phyloP scores from a whole-genome alignment of 2,113 vertebrate genomes.

The Pelecanoides urinatrix region DNA sequence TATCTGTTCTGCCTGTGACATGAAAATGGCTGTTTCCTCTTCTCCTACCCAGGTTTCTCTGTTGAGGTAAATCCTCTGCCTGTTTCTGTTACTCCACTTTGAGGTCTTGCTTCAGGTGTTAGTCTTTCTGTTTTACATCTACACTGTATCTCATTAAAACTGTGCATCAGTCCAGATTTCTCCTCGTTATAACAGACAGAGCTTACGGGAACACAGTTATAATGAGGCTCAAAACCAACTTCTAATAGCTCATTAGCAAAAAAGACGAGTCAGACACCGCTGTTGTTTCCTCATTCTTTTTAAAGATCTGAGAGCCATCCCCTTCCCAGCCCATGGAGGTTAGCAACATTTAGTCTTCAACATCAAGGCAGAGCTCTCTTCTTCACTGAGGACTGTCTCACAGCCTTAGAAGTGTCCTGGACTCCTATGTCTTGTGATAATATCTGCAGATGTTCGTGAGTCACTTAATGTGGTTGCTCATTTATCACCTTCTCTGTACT shows the following conservation, averaged over 20 bases:
- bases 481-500: background rate
- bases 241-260: conserved; percentile 74
- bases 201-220: conserved; percentile 57
- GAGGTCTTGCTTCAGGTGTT: conserved; percentile 44
- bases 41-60: background rate
- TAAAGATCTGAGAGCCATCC: conserved; percentile 46
- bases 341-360: background rate
- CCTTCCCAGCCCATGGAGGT: background rate
- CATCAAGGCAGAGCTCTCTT: background rate
- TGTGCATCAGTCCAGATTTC: conserved; percentile 11
- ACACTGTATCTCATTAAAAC: conserved; percentile 65
- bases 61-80: background rate
- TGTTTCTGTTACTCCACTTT: background rate
- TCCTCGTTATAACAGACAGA: conserved; percentile 67
- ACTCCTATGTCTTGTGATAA: background rate
- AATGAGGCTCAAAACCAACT: conserved; percentile 73
- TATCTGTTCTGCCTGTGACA: background rate
- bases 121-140: conserved; percentile 47
- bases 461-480: background rate
- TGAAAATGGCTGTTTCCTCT: background rate
- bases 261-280: conserved; percentile 49
- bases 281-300: conserved; percentile 39
- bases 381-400: background rate
- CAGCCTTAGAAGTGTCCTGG: background rate
- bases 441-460: background rate